Percentiles rank a stretch among this genome's conserved stretches.
phyloP scores from a whole-genome alignment of 1,140 invertebrate genomes.

The Choristoneura fumiferana region DNA sequence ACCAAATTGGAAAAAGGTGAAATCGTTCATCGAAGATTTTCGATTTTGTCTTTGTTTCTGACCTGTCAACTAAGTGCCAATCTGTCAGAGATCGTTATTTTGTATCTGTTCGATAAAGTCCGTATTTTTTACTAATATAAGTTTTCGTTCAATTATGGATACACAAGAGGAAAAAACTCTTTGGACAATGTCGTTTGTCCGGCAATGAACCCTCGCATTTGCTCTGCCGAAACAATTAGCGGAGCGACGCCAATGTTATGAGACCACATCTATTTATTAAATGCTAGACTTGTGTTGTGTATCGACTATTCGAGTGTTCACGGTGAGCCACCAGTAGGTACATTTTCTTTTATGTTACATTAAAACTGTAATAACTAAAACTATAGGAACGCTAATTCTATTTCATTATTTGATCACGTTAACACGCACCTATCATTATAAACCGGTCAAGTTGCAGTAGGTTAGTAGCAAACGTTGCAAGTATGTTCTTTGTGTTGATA shows the following conservation, averaged over 20 bases:
- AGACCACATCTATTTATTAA: conserved; percentile 36
- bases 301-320: too few relatives aligned
- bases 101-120: too few relatives aligned
- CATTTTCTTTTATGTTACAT: too few relatives aligned
- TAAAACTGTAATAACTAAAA: too few relatives aligned
- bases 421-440: not conserved
- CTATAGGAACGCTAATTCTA: too few relatives aligned
- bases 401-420: not conserved
- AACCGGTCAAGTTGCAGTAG: conserved; percentile 1
- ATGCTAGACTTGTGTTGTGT: not conserved
- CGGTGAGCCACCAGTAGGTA: too few relatives aligned
- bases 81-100: too few relatives aligned
- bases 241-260: conserved; percentile 46
- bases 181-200: conserved; percentile 45
- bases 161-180: conserved; percentile 16
- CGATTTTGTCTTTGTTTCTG: too few relatives aligned
- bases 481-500: not conserved
- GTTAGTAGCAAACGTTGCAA: not conserved
- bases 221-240: conserved; percentile 68
- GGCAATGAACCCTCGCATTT: conserved; percentile 70
- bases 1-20: too few relatives aligned
- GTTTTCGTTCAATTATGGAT: not conserved
- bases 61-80: too few relatives aligned
- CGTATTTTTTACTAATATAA: too few relatives aligned
- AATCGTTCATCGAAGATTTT: too few relatives aligned